These are phyloP conservation scores for Acholoe squamosa DNA, from an alignment of 2,888 invertebrate genomes.

Conservation along the genomic window DNA sequence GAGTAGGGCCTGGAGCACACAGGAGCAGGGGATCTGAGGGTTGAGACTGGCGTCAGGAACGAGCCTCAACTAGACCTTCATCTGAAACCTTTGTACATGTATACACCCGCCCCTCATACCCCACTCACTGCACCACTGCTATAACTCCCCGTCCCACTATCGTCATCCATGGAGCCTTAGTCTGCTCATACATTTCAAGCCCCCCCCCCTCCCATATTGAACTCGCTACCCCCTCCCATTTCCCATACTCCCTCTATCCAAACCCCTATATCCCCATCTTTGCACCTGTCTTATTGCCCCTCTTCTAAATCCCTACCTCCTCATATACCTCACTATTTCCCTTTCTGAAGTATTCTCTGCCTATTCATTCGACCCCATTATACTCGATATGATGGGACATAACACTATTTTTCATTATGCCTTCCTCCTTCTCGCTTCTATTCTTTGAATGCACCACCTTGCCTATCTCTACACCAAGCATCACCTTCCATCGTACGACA, in stretches of 20 bases:
- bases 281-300: neutral
- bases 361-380: no score
- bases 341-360: no score
- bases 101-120: neutral
- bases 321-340: no score
- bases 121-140: neutral
- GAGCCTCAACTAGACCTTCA: neutral
- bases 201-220: no score
- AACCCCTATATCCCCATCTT: neutral
- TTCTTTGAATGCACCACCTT: neutral
- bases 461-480: neutral
- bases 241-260: neutral
- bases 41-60: neutral
- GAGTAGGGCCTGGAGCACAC: neutral
- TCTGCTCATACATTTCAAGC: neutral
- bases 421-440: neutral
- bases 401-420: neutral
- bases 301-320: neutral
- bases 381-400: no score
- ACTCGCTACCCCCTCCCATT: neutral
- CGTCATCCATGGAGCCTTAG: neutral
- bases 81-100: neutral
- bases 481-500: neutral
- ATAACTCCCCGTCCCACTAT: neutral
- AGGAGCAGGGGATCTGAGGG: slow-evolving; percentile 1